Evolutionary conservation across 2,113 vertebrate genomes (phyloP), one percentile per base, ranked within the genome.

Genomic region (Periophthalmus modestus): DNA sequence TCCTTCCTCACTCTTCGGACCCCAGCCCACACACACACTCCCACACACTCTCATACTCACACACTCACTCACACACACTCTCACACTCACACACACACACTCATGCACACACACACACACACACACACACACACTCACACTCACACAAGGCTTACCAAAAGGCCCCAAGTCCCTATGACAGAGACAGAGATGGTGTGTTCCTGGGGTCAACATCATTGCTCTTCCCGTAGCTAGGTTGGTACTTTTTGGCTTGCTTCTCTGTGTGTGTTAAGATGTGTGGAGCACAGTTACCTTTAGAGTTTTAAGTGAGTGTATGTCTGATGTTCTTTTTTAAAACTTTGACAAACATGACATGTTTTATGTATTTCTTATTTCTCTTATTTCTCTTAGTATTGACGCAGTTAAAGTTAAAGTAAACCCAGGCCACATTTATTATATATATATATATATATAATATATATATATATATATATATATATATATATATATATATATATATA

Each of bases 191-290:
- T 92, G 89, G 85, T 93, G 82, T 89, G 94, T 93, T 92, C 88
- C 82, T 83, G 85, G 90, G 93, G 94, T 94, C 94, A 94, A 93
- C 90, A 92, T 93, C 94, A 94, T 94, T 93, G 93, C 88, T 94
- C 94, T 94, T 94, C 90, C 89, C 77, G 66, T 88, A 87, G 83
- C 87, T 91, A 79, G 88, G 71, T 79, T 85, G 80, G 84, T 88
- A 85, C 85, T 81, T 86, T 83, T 87, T 69, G 73, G 79, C 48
- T 43, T 74, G 77, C 2, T 1, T 71, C 68, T 71, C 68, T 58
- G 74, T 14, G 55, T 4, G 59, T 75, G 11, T 75, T 43, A 73
- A 59, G 3, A 24, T 54, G 55, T 66, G 43, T 34, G 15, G 63
- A 80, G 69, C 66, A 74, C 69, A 47, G 23, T 74, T 50, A 73